Conservation (phyloP, 2,113 vertebrate genomes). For the Saccopteryx bilineata region DNA sequence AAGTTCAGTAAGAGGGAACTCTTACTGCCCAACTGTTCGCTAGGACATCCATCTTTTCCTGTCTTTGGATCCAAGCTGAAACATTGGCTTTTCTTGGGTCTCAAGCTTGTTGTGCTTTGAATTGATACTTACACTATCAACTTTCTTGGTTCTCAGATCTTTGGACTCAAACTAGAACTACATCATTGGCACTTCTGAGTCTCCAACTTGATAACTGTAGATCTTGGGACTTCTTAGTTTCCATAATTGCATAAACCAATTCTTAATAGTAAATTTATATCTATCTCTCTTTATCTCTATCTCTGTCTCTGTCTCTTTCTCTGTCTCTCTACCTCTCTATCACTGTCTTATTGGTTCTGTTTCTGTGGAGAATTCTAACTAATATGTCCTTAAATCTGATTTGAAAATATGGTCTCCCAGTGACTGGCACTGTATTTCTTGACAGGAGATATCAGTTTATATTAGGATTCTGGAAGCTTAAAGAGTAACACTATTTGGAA, state of each 20-base stretch:
- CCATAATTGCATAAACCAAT: background rate
- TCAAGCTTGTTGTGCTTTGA: background rate
- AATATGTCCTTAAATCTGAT: background rate
- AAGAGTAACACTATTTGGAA: constrained; percentile 10
- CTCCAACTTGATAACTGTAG: background rate
- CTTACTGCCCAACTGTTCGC: background rate
- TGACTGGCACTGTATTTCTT: background rate
- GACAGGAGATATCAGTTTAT: background rate
- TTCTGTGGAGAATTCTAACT: constrained; percentile 21
- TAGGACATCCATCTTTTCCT: background rate
- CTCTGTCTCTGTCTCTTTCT: background rate
- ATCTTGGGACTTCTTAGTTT: background rate
- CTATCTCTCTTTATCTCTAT: background rate
- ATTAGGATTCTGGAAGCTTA: background rate
- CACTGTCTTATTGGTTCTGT: background rate
- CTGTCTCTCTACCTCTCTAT: background rate
- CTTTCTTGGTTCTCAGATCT: background rate
- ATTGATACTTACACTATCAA: background rate
- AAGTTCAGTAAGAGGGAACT: background rate
- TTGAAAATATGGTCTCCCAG: background rate
- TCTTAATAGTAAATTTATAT: background rate
- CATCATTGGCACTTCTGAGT: background rate
- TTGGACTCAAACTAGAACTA: background rate
- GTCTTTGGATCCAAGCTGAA: background rate
- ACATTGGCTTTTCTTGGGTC: background rate